Evolutionary conservation across 2,113 vertebrate species (phyloP).

Genomic region (Panthera tigris): DNA sequence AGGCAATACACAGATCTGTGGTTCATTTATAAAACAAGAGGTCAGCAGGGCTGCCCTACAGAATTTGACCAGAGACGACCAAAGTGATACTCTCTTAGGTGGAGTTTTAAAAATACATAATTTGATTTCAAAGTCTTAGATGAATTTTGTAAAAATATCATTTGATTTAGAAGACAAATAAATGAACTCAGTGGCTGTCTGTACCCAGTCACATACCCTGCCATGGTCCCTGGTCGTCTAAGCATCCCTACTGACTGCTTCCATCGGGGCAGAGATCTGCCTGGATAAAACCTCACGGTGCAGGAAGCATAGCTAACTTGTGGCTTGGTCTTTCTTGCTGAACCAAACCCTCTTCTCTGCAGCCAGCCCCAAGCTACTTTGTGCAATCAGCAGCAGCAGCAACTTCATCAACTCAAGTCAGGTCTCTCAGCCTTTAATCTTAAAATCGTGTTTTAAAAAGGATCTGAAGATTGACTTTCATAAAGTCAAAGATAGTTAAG

Average conservation of each 20-base stretch:
- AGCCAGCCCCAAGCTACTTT: background rate
- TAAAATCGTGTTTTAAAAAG: background rate
- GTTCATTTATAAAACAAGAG: background rate
- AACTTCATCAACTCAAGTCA: background rate
- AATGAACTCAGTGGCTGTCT: background rate
- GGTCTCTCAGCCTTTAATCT: background rate
- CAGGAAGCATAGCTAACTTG: background rate
- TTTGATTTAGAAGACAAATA: conserved; percentile 2
- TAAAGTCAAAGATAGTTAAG: background rate
- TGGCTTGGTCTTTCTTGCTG: background rate
- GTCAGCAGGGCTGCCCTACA: background rate
- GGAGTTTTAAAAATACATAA: background rate
- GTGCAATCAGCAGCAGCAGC: background rate
- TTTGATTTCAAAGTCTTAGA: conserved; percentile 22
- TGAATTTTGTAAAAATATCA: background rate
- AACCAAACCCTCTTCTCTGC: background rate
- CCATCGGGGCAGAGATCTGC: background rate
- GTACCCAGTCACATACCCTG: background rate
- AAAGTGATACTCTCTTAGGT: background rate
- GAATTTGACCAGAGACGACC: background rate
- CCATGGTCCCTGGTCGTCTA: background rate
- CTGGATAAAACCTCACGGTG: background rate
- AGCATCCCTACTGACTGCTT: background rate
- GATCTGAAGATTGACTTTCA: background rate
- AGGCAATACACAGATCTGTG: background rate